phyloP scores from a whole-genome alignment of 2,888 invertebrate genomes.

The Eremobia ochroleuca region DNA sequence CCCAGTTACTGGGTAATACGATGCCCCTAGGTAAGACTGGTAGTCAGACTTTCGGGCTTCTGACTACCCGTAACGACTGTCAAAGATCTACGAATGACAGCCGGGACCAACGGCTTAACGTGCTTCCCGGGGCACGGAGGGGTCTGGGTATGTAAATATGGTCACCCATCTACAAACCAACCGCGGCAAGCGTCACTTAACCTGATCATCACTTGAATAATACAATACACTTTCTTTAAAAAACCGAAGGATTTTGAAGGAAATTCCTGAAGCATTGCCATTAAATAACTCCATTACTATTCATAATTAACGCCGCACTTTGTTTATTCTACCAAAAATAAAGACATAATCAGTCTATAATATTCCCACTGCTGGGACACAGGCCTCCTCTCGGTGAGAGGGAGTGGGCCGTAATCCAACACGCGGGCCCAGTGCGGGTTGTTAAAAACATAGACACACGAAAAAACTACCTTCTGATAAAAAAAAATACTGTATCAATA shows the following conservation, averaged over 20 bases:
- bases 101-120: too few species aligned
- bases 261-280: not conserved
- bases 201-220: too few species aligned
- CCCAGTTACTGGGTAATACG: too few species aligned
- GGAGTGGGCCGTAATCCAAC: not conserved
- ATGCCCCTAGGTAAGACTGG: too few species aligned
- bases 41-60: too few species aligned
- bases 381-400: not conserved
- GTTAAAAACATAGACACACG: not conserved
- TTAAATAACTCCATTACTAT: too few species aligned
- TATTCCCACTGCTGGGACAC: not conserved
- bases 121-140: too few species aligned
- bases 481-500: conserved; percentile 25
- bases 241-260: not conserved
- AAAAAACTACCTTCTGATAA: not conserved
- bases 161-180: too few species aligned
- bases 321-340: not conserved
- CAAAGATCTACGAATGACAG: too few species aligned
- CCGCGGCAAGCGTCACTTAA: too few species aligned
- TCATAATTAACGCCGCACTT: not conserved
- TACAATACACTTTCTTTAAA: not conserved
- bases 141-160: too few species aligned
- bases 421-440: not conserved
- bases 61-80: too few species aligned
- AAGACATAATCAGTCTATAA: not conserved